These are phyloP conservation scores for Melanitta fusca DNA, from an alignment of 2,797 vertebrate genomes.

Conservation along the genomic window DNA sequence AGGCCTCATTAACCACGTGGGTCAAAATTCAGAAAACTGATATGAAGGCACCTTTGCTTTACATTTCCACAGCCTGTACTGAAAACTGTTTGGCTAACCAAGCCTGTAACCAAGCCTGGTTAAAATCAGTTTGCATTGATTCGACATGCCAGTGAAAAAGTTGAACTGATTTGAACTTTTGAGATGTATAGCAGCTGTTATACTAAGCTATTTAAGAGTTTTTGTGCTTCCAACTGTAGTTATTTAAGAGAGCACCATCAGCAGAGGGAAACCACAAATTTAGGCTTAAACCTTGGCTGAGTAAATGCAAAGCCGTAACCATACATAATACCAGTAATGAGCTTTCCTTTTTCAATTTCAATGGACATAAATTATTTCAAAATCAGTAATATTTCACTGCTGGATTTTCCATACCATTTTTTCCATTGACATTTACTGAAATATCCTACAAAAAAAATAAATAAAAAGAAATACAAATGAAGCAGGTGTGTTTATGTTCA, in stretches of 20 bases:
- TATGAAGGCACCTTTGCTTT: neutral
- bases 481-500: neutral
- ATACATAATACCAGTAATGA: neutral
- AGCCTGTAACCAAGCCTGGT: neutral
- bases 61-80: neutral
- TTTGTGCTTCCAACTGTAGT: neutral
- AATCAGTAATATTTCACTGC: neutral
- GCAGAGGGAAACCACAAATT: neutral
- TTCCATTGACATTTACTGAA: neutral
- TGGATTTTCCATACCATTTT: neutral
- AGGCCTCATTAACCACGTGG: fast-evolving
- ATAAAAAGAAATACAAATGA: neutral
- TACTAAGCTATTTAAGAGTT: conserved; percentile 25
- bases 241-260: neutral
- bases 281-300: conserved; percentile 11
- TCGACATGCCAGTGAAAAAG: neutral
- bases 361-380: neutral
- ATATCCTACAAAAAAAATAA: neutral
- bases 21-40: neutral
- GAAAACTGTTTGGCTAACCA: neutral
- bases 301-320: conserved; percentile 26
- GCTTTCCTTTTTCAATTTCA: conserved; percentile 11
- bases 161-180: conserved; percentile 48
- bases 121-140: neutral
- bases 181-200: conserved; percentile 5